A percentile compares a stretch with the other conserved stretches of the same genome.
Conservation (phyloP, 2,888 invertebrate genomes). For the Philaethria dido region DNA sequence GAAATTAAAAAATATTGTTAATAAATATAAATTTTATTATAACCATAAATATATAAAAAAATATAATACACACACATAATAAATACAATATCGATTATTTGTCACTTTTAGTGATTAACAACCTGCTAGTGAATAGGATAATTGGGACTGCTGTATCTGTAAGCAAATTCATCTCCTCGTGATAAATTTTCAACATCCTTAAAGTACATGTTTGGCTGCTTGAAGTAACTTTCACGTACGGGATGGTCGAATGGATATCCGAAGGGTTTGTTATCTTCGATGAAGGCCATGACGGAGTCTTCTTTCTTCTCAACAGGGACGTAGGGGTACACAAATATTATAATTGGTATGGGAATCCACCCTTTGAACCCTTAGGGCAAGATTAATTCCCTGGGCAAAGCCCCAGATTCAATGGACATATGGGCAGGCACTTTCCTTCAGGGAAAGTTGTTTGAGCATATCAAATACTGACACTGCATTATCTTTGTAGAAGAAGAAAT, state of each 20-base stretch:
- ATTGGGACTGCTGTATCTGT: conserved; percentile 57
- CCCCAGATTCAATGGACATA: conserved; percentile 80
- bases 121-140: conserved; percentile 49
- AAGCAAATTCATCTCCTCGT: conserved; percentile 67
- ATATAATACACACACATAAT: background rate
- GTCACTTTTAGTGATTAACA: conserved; percentile 52
- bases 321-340: conserved; percentile 85
- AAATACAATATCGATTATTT: conserved; percentile 34
- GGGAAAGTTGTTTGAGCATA: conserved; percentile 82
- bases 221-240: conserved; percentile 68
- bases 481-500: conserved; percentile 84
- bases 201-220: conserved; percentile 84
- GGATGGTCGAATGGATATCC: conserved; percentile 85
- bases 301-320: conserved; percentile 62
- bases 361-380: conserved; percentile 89
- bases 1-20: background rate
- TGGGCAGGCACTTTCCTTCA: conserved; percentile 80
- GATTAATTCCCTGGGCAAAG: conserved; percentile 87
- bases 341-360: conserved; percentile 87
- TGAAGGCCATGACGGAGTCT: conserved; percentile 54
- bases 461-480: conserved; percentile 86
- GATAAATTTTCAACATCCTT: conserved; percentile 83
- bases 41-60: conserved; percentile 5
- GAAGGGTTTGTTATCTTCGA: conserved; percentile 79
- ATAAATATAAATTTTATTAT: background rate